Evolutionary conservation across 2,797 vertebrate species (phyloP).

Genomic region (Nyctalus aviator): DNA sequence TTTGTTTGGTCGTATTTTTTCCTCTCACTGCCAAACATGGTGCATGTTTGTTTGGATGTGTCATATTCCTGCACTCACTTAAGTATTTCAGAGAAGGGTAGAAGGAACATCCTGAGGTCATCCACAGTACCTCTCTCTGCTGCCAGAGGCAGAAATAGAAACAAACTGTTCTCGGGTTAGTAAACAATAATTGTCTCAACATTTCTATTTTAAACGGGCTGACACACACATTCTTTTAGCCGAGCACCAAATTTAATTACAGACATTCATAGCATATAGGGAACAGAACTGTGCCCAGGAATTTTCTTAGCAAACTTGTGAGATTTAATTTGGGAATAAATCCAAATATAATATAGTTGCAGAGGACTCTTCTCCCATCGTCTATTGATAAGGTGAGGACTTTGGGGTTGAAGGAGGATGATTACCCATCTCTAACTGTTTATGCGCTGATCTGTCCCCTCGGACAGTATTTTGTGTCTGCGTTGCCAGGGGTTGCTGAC

Average conservation of each 20-base stretch:
- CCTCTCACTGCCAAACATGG: neutral
- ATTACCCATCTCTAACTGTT: neutral
- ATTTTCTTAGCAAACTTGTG: constrained; percentile 59
- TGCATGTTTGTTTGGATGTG: neutral
- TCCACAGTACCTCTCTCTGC: neutral
- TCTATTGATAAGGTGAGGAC: neutral
- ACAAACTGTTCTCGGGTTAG: neutral
- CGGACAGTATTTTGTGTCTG: neutral
- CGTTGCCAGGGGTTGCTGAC: neutral
- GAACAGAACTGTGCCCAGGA: constrained; percentile 28
- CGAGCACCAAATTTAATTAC: constrained; percentile 72
- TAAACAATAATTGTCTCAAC: constrained; percentile 18
- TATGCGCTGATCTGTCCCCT: constrained; percentile 26
- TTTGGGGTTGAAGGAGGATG: neutral
- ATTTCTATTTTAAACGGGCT: constrained; percentile 54
- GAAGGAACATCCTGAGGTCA: constrained; percentile 50
- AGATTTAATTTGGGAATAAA: constrained; percentile 59
- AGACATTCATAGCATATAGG: constrained; percentile 51
- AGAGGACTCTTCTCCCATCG: neutral
- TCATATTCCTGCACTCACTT: neutral
- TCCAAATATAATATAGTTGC: neutral
- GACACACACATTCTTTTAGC: constrained; percentile 50
- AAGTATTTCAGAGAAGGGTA: neutral
- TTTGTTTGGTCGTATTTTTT: neutral
- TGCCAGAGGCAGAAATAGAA: constrained; percentile 59